These are phyloP conservation scores for Acanthoscelides obtectus DNA, from an alignment of 2,888 invertebrate genomes.

Conservation along the genomic window DNA sequence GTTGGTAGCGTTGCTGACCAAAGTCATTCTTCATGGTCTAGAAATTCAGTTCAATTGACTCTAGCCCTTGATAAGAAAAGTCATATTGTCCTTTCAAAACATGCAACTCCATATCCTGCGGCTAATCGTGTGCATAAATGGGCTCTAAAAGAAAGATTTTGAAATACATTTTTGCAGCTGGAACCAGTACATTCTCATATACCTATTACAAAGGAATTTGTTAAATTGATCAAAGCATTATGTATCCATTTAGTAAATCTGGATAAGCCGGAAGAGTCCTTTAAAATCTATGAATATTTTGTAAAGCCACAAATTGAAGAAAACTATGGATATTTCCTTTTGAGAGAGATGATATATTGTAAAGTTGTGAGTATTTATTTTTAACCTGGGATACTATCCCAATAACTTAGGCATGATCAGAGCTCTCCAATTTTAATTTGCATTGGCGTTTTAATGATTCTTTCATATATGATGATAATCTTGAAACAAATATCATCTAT, in stretches of 20 bases:
- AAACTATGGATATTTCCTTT: slow-evolving; percentile 53
- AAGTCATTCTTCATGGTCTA: too few species aligned
- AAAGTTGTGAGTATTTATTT: slow-evolving; percentile 45
- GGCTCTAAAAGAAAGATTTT: slow-evolving; percentile 5
- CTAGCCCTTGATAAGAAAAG: too few species aligned
- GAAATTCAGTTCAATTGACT: too few species aligned
- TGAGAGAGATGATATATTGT: slow-evolving; percentile 57
- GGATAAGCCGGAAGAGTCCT: slow-evolving; percentile 49
- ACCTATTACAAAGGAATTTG: slow-evolving; percentile 21
- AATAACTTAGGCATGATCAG: too few species aligned
- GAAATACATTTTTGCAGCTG: slow-evolving; percentile 21
- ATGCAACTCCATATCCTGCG: too few species aligned
- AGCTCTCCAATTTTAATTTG: too few species aligned
- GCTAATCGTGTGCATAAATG: slow-evolving; percentile 4
- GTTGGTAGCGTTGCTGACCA: too few species aligned
- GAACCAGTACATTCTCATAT: slow-evolving; percentile 16
- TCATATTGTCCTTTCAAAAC: too few species aligned
- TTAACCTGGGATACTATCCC: too few species aligned
- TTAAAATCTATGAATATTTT: slow-evolving; percentile 51
- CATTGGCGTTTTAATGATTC: too few species aligned
- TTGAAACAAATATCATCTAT: too few species aligned
- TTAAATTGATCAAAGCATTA: slow-evolving; percentile 36
- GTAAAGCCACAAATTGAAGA: slow-evolving; percentile 48
- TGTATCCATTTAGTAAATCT: slow-evolving; percentile 53
- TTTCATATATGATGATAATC: too few species aligned